These are phyloP conservation scores for Clitarchus hookeri DNA, from an alignment of 2,888 invertebrate species.

Conservation along the genomic window DNA sequence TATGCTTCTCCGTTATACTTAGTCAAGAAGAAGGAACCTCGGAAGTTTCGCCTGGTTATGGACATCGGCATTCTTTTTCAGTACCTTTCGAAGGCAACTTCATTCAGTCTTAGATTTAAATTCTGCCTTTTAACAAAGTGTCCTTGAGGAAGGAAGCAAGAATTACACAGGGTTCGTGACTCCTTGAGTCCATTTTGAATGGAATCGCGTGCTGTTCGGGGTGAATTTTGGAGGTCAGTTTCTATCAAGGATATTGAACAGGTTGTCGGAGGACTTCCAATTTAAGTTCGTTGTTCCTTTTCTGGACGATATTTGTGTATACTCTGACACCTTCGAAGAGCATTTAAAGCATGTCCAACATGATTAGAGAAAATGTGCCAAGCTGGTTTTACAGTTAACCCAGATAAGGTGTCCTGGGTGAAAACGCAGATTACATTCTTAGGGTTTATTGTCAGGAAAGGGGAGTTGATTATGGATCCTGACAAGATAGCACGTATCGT, in stretches of 20 bases:
- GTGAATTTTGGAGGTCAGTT: neutral
- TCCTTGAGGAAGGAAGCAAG: neutral
- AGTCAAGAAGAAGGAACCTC: no score
- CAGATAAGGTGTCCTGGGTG: neutral
- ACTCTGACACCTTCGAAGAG: neutral
- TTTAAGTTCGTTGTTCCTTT: neutral
- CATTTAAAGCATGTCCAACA: no score
- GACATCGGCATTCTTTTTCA: neutral
- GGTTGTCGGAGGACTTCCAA: neutral
- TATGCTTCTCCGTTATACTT: no score
- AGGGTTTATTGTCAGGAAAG: neutral
- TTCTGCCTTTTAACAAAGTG: neutral
- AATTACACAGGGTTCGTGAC: neutral
- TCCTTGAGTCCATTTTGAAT: neutral
- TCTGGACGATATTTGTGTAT: neutral
- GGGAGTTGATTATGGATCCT: neutral
- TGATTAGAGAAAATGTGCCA: neutral
- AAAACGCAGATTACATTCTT: neutral
- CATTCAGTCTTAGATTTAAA: neutral
- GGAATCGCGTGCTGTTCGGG: neutral
- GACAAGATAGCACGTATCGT: neutral
- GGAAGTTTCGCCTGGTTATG: no score
- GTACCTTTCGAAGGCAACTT: neutral
- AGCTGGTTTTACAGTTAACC: neutral
- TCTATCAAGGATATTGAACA: neutral